phyloP scores from a whole-genome alignment of 2,888 invertebrate genomes.

The Caenorhabditis angaria region DNA sequence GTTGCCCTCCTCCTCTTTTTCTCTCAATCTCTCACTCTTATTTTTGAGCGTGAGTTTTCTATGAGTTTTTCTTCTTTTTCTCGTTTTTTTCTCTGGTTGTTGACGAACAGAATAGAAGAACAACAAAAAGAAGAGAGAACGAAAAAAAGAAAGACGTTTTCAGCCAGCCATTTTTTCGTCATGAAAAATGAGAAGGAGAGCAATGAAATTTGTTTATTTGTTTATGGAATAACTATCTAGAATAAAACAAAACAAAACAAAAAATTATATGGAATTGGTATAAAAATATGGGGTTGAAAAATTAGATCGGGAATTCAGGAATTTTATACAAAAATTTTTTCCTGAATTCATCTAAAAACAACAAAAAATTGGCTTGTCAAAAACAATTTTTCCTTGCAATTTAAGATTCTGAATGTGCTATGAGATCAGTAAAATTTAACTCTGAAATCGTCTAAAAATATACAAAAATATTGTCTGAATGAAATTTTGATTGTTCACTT shows the following conservation, averaged over 20 bases:
- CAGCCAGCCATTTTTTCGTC: neutral
- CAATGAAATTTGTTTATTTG: neutral
- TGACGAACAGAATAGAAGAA: conserved; percentile 1
- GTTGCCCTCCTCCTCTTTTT: neutral
- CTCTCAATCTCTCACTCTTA: neutral
- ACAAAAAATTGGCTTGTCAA: too few species aligned
- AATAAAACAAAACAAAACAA: neutral
- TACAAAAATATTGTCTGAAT: too few species aligned
- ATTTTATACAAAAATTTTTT: too few species aligned
- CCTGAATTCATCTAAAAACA: too few species aligned
- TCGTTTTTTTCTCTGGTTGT: neutral
- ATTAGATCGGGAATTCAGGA: too few species aligned
- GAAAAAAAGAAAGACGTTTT: conserved; percentile 1
- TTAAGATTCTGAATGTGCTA: too few species aligned
- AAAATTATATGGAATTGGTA: neutral
- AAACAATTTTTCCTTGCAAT: too few species aligned
- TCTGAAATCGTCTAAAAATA: too few species aligned
- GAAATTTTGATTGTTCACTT: too few species aligned
- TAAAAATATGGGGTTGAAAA: too few species aligned
- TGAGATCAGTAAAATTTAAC: too few species aligned
- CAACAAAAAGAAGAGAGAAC: neutral
- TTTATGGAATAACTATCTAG: neutral
- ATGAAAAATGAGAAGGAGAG: neutral
- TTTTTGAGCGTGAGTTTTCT: conserved; percentile 5
- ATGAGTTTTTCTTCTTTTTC: conserved; percentile 9